Conservation (phyloP, 2,113 vertebrate genomes). For the Mystacornis crossleyi region DNA sequence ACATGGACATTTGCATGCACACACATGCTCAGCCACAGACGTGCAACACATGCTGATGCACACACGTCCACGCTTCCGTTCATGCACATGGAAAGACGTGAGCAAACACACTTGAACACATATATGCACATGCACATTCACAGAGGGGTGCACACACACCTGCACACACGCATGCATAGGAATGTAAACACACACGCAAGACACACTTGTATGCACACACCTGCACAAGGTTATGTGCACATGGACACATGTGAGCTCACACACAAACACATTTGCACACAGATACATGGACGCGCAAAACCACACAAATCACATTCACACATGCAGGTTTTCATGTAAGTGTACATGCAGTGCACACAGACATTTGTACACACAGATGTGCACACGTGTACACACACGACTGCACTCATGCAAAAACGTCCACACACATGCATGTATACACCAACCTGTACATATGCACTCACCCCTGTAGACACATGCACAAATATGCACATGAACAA, state of each 20-base stretch:
- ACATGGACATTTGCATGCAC: too few species aligned
- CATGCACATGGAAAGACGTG: neutral
- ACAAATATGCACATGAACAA: too few species aligned
- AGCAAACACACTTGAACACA: neutral
- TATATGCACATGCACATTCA: neutral
- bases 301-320: neutral
- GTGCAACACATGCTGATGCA: neutral
- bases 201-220: too few species aligned
- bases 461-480: neutral
- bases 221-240: fast-evolving
- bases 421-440: too few species aligned
- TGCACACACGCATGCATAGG: fast-evolving
- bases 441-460: neutral
- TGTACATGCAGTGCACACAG: too few species aligned
- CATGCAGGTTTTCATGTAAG: fast-evolving
- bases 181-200: neutral
- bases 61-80: neutral
- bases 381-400: fast-evolving
- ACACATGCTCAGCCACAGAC: too few species aligned
- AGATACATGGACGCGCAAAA: neutral
- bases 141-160: neutral
- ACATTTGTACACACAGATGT: neutral
- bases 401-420: neutral
- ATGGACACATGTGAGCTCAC: neutral
- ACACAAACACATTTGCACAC: neutral